These are phyloP conservation scores for Zootoca vivipara DNA, from an alignment of 2,113 vertebrate genomes.

Conservation along the genomic window DNA sequence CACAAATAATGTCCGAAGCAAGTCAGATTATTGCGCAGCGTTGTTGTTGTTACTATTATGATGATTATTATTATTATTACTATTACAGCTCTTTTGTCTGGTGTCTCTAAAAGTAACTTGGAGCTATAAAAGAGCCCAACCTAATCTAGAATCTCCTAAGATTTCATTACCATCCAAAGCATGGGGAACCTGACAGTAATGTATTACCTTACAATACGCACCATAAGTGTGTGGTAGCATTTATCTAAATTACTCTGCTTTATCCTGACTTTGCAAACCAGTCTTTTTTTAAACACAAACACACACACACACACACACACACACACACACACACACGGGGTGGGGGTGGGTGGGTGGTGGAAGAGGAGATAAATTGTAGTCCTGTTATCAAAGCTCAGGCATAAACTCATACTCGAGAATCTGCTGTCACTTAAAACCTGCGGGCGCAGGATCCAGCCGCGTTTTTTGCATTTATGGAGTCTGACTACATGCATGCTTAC, in stretches of 20 bases:
- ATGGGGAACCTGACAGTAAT: slow-evolving; percentile 69
- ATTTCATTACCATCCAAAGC: slow-evolving; percentile 73
- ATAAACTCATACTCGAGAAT: slow-evolving; percentile 61
- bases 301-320: too few species aligned
- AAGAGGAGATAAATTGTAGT: slow-evolving; percentile 62
- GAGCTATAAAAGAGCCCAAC: slow-evolving; percentile 56
- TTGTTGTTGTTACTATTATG: neutral
- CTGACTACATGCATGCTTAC: neutral
- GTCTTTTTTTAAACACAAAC: slow-evolving; percentile 30
- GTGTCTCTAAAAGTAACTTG: slow-evolving; percentile 54
- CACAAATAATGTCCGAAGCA: slow-evolving; percentile 31
- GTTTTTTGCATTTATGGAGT: neutral
- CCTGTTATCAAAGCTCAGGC: slow-evolving; percentile 63
- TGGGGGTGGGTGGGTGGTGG: neutral
- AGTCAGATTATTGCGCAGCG: neutral
- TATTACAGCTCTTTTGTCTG: slow-evolving; percentile 39
- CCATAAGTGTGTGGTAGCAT: slow-evolving; percentile 67
- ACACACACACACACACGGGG: too few species aligned
- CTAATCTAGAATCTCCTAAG: slow-evolving; percentile 71
- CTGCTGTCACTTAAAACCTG: neutral
- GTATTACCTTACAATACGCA: slow-evolving; percentile 66
- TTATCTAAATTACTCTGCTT: slow-evolving; percentile 77
- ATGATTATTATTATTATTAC: neutral
- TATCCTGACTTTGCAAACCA: slow-evolving; percentile 72
- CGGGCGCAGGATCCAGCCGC: neutral